Conservation (phyloP, 2,797 vertebrate genomes). For the Artibeus jamaicensis region DNA sequence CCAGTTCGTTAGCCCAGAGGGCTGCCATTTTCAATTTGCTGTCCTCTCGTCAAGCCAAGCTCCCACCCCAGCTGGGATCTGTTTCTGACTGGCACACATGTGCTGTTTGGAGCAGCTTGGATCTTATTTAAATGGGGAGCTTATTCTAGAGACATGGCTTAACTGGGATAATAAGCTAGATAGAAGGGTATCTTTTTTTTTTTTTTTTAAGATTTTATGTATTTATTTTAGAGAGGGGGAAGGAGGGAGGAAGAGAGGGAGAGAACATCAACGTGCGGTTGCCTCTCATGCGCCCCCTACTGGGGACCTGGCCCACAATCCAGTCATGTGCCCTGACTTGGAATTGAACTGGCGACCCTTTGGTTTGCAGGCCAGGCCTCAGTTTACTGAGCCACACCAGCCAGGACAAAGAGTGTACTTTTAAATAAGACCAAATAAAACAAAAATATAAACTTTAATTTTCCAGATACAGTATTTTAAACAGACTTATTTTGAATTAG, state of each 20-base stretch:
- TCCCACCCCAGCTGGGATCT: not conserved
- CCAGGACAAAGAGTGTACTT: not conserved
- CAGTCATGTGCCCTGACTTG: too few species aligned
- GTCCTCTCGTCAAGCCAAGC: not conserved
- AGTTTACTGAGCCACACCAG: too few species aligned
- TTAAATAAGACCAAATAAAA: not conserved
- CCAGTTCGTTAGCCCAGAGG: not conserved
- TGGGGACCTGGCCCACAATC: too few species aligned
- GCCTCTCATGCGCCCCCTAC: too few species aligned
- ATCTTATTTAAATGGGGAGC: conserved; percentile 21
- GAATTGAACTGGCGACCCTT: too few species aligned
- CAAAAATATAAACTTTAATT: conserved; percentile 2
- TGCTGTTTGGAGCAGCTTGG: not conserved
- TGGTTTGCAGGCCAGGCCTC: too few species aligned
- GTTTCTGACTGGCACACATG: not conserved
- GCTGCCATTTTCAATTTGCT: not conserved
- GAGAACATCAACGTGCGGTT: too few species aligned
- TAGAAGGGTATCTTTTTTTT: not conserved
- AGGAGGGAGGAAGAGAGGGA: too few species aligned
- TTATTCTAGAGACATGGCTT: not conserved
- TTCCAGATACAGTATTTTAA: not conserved
- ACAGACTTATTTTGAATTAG: conserved; percentile 28
- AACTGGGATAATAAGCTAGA: not conserved
- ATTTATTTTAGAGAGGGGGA: too few species aligned
- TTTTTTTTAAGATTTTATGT: too few species aligned